A percentile compares a stretch with the other conserved stretches of the same genome.
phyloP scores from a whole-genome alignment of 2,888 invertebrate genomes.

The Galerucella calmariensis region DNA sequence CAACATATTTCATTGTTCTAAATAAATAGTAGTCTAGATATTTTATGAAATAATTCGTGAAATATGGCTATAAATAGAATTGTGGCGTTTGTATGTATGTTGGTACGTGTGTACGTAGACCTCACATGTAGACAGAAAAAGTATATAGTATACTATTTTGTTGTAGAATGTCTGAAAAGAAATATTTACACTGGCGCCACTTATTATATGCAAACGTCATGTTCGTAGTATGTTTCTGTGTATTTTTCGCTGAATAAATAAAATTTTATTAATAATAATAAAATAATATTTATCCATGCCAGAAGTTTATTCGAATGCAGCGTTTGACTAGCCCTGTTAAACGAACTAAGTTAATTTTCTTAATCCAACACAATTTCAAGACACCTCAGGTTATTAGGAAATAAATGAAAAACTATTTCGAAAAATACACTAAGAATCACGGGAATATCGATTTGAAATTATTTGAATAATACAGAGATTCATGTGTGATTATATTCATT shows the following conservation, averaged over 20 bases:
- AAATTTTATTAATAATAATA: slow-evolving; percentile 12
- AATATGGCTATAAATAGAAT: slow-evolving; percentile 41
- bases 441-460: too few relatives aligned
- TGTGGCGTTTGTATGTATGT: slow-evolving; percentile 2
- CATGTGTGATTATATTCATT: too few relatives aligned
- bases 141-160: slow-evolving; percentile 43
- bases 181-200: slow-evolving; percentile 59
- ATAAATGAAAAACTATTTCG: too few relatives aligned
- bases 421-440: too few relatives aligned
- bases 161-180: slow-evolving; percentile 45
- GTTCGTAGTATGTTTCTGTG: slow-evolving; percentile 36
- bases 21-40: slow-evolving; percentile 46
- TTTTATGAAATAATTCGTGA: slow-evolving; percentile 41
- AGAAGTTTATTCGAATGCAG: not conserved
- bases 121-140: slow-evolving; percentile 44
- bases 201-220: slow-evolving; percentile 56
- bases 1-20: slow-evolving; percentile 41
- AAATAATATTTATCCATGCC: slow-evolving; percentile 6
- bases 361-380: too few relatives aligned
- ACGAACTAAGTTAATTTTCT: not conserved
- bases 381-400: too few relatives aligned
- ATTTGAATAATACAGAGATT: too few relatives aligned
- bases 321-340: not conserved
- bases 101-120: slow-evolving; percentile 40
- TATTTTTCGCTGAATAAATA: slow-evolving; percentile 31